Evolutionary conservation across 2,888 invertebrate species (phyloP).

Genomic region (Drosophila picticornis): DNA sequence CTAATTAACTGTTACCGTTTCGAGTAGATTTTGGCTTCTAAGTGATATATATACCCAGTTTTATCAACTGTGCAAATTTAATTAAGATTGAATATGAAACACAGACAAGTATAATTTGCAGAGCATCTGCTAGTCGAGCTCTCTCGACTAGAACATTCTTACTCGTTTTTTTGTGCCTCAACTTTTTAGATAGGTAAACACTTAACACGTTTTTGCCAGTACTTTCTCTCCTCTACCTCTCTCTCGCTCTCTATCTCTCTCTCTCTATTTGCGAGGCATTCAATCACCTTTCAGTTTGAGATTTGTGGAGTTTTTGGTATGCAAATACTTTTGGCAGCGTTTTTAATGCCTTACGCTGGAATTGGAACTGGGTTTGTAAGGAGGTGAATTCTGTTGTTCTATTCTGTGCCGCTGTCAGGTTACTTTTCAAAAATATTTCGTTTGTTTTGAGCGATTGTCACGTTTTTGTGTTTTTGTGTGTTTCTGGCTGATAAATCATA

Average conservation of each 20-base stretch:
- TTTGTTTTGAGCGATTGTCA: conserved; percentile 78
- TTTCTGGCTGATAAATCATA: conserved; percentile 16
- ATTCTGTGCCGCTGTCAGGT: conserved; percentile 52
- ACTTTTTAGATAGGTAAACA: conserved; percentile 82
- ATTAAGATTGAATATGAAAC: background rate
- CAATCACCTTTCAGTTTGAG: conserved; percentile 57
- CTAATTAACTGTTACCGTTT: background rate
- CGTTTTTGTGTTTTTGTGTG: conserved; percentile 62
- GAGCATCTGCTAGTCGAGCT: background rate
- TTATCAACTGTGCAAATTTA: background rate
- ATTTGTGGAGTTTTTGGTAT: conserved; percentile 47
- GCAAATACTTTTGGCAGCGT: conserved; percentile 54
- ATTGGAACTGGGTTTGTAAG: conserved; percentile 27
- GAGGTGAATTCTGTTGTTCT: conserved; percentile 35
- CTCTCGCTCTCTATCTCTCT: conserved; percentile 8
- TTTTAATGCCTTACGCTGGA: conserved; percentile 40
- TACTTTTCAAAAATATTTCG: conserved; percentile 58
- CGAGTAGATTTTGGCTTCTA: background rate
- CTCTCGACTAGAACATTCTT: background rate
- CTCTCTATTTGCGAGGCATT: conserved; percentile 66
- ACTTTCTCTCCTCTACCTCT: conserved; percentile 5
- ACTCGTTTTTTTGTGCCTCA: conserved; percentile 37
- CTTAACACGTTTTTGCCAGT: conserved; percentile 83
- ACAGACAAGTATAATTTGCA: background rate
- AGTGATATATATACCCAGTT: background rate